Base-by-base conservation (phyloP, 1,140 invertebrate genomes). In the Drosophila ercepeae region DNA sequence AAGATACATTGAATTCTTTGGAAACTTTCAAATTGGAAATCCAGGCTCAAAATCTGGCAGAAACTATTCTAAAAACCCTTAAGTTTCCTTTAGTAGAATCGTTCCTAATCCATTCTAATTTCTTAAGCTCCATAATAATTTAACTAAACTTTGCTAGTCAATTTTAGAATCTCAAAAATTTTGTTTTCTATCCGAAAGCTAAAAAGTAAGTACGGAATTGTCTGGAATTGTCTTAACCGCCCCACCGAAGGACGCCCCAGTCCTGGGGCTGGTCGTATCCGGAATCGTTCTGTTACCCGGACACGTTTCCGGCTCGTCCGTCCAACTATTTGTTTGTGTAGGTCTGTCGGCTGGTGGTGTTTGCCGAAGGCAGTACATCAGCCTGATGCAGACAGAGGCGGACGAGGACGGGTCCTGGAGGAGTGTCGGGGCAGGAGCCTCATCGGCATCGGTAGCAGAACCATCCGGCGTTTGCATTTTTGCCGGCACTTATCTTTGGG, bases 351-450 rank as follows among this genome's bases (percentile, higher is more conserved):
- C 42, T 39, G 42, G 39, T 44, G 49, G 49, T 63, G 44, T 63
- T 55, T 71, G 65, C 23, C 55, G 29, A 42, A 32, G 55, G 68
- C 68, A 77, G 76, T 86, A 64, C 81, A 81, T 81, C 76, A 81
- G 59, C 44, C 72, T 19, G 63, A 58, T 59, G 61, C 75, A 79
- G 67, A 42, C 27, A 1, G 27, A n/a, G 41, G 42, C 27, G 23
- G 25, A 5, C 29, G 53, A 16, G 8, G n/a, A n/a, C 21, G 21
- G 21, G 21, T 2, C 21, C 21, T 2, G 21, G 9, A 32, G 29
- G 9, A 3, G 29, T 32, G 29, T 9, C 11, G 11, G 29, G 29
- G 14, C 25, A 6, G 27, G 14, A 42, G 16, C 9, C 2, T 5
- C 39, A 13, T 36, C 4, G 55, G 32, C 55, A 13, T 36, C 4